phyloP scores from a whole-genome alignment of 2,888 invertebrate genomes.

The Rosalia funebris region DNA sequence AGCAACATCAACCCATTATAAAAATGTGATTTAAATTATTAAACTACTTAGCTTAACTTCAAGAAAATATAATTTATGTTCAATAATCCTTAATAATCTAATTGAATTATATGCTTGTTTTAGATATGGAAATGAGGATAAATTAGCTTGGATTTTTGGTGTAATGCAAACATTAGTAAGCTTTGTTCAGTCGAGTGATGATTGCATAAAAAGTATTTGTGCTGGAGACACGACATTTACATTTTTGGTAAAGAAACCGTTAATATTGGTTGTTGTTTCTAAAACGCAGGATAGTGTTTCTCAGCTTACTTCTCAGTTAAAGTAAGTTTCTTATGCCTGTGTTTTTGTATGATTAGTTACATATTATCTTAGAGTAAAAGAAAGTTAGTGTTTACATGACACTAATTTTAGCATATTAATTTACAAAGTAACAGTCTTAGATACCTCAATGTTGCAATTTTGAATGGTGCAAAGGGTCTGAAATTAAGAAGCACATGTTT shows the following conservation, averaged over 20 bases:
- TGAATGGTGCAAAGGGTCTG: too few species aligned
- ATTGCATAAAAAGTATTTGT: conserved; percentile 85
- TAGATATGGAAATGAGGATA: conserved; percentile 92
- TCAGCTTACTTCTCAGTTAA: conserved; percentile 86
- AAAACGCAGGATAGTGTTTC: conserved; percentile 84
- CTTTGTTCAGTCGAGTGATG: conserved; percentile 85
- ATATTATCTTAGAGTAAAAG: not conserved
- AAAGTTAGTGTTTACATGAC: too few species aligned
- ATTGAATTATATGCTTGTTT: too few species aligned
- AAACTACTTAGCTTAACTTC: too few species aligned
- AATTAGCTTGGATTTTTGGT: conserved; percentile 92
- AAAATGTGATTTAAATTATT: too few species aligned
- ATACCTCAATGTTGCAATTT: too few species aligned
- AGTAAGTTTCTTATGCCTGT: conserved; percentile 72
- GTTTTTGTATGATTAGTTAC: not conserved
- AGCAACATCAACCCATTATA: too few species aligned
- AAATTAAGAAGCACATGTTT: too few species aligned
- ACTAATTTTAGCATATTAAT: too few species aligned
- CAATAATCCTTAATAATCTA: too few species aligned
- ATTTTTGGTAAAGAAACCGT: conserved; percentile 88
- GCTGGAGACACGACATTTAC: conserved; percentile 90
- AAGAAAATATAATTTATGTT: too few species aligned
- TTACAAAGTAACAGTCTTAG: too few species aligned
- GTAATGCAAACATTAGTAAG: conserved; percentile 94
- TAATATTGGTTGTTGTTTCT: conserved; percentile 91